Conservation (phyloP, 2,888 invertebrate genomes). For the Argyresthia albistria region DNA sequence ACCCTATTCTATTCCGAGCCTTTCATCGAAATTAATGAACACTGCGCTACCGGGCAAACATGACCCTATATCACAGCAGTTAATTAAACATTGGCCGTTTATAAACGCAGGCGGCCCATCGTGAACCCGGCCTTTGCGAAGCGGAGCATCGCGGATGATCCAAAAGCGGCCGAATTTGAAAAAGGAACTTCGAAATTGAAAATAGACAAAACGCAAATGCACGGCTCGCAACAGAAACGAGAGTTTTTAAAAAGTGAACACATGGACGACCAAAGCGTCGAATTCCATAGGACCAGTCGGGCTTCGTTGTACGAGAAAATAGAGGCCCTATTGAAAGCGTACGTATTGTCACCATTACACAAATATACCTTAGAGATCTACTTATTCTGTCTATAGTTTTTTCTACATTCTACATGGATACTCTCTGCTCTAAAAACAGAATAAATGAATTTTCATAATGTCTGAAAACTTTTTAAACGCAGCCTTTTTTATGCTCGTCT, state of each 20-base stretch:
- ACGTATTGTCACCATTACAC: conserved; percentile 28
- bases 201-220: conserved; percentile 60
- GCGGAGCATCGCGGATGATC: conserved; percentile 41
- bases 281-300: conserved; percentile 76
- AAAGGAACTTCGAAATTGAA: conserved; percentile 35
- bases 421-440: too few relatives aligned
- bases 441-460: not conserved
- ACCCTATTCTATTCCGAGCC: too few relatives aligned
- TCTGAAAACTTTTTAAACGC: not conserved
- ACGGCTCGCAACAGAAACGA: conserved; percentile 40
- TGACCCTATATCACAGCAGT: conserved; percentile 6
- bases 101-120: conserved; percentile 48
- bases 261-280: conserved; percentile 35
- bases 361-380: not conserved
- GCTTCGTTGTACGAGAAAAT: conserved; percentile 76
- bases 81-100: conserved; percentile 8
- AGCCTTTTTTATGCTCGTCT: not conserved
- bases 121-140: conserved; percentile 65
- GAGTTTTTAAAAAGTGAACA: conserved; percentile 43
- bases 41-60: too few relatives aligned
- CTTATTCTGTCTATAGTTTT: not conserved
- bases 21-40: too few relatives aligned
- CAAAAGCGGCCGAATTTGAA: conserved; percentile 12
- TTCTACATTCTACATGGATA: not conserved
- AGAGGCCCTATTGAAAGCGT: conserved; percentile 76